A percentile compares a stretch with the other conserved stretches of the same genome.
Evolutionary conservation across 2,797 vertebrate species (phyloP).

Genomic region (Molossus alvarezi): DNA sequence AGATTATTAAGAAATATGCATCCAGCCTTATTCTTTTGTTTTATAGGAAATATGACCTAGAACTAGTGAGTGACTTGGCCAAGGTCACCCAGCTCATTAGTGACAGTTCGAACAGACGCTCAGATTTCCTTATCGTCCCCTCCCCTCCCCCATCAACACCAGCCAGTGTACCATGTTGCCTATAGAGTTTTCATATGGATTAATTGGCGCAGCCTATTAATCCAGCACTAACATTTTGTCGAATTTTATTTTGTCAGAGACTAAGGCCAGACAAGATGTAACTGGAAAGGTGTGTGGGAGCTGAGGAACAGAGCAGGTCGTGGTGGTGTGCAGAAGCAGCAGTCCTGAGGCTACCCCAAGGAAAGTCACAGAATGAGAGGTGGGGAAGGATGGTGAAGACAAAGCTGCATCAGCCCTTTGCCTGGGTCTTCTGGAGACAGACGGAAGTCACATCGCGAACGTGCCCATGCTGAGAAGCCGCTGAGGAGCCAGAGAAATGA

Average conservation of each 20-base stretch:
- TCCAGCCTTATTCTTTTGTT: not conserved
- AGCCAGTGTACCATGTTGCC: not conserved
- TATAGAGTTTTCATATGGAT: not conserved
- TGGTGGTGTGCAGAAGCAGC: not conserved
- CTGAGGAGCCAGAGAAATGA: not conserved
- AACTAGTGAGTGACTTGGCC: not conserved
- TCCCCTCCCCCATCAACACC: not conserved
- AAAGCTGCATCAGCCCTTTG: not conserved
- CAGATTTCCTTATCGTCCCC: not conserved
- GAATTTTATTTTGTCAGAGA: not conserved
- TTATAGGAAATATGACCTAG: not conserved
- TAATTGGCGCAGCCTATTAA: not conserved
- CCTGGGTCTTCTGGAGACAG: not conserved
- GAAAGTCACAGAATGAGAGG: not conserved
- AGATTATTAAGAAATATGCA: not conserved
- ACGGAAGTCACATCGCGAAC: not conserved
- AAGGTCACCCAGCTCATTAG: not conserved
- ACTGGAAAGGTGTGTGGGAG: not conserved
- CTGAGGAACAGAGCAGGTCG: not conserved
- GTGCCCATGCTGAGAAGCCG: too few species aligned
- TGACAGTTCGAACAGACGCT: not conserved
- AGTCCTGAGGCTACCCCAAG: not conserved
- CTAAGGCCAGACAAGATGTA: not conserved
- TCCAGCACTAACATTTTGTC: not conserved
- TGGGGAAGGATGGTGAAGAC: not conserved